Conservation (phyloP, 2,797 vertebrate genomes). For the Eulemur coronatus region DNA sequence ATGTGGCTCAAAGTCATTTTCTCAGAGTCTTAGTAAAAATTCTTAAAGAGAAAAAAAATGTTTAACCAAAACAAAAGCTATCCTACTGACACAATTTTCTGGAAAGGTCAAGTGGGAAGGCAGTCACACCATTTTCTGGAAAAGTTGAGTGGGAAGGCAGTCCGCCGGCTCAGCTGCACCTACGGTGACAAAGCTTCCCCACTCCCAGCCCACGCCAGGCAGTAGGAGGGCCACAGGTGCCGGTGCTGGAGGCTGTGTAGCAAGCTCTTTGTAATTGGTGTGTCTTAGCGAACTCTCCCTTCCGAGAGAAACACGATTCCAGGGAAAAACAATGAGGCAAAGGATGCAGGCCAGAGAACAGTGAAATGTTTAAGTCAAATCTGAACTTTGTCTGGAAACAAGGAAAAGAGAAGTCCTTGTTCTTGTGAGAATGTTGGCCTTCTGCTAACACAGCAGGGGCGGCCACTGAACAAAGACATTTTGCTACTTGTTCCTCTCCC, state of each 20-base stretch:
- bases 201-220: accelerated
- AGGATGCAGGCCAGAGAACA: not conserved
- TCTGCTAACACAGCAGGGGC: not conserved
- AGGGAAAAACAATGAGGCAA: not conserved
- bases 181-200: not conserved
- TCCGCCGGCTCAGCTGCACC: not conserved
- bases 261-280: not conserved
- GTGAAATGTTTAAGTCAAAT: not conserved
- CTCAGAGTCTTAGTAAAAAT: not conserved
- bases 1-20: not conserved
- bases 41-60: not conserved
- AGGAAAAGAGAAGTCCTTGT: not conserved
- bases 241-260: accelerated
- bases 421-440: not conserved
- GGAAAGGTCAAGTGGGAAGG: not conserved
- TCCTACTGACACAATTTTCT: conserved; percentile 10
- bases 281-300: not conserved
- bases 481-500: not conserved
- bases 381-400: not conserved
- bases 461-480: not conserved
- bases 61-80: conserved; percentile 24
- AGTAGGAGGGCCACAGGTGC: not conserved
- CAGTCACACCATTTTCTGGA: not conserved
- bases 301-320: not conserved
- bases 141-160: not conserved